A percentile compares a stretch with the other conserved stretches of the same genome.
Evolutionary conservation across 2,888 invertebrate species (phyloP).

Genomic region (Drosophila multiciliata): DNA sequence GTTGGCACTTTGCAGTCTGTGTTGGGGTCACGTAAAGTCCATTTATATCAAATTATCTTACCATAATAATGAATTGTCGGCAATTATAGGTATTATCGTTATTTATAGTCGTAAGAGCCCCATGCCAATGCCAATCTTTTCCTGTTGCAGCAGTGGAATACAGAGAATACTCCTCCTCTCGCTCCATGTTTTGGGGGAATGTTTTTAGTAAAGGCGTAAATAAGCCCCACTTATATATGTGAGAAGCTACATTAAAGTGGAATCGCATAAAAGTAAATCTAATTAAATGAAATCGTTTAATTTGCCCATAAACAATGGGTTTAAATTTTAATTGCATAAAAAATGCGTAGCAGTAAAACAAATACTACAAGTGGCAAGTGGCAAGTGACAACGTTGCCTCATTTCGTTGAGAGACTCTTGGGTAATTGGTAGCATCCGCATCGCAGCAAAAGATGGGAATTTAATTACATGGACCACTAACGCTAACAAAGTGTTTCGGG

Average conservation of each 20-base stretch:
- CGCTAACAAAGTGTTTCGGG: conserved; percentile 39
- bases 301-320: conserved; percentile 64
- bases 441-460: conserved; percentile 32
- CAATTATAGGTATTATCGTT: conserved; percentile 85
- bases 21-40: conserved; percentile 84
- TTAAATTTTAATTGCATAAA: conserved; percentile 63
- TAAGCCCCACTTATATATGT: conserved; percentile 53
- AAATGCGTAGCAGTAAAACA: conserved; percentile 38
- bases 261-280: conserved; percentile 75
- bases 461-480: conserved; percentile 59
- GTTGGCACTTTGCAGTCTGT: conserved; percentile 52
- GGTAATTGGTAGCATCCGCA: conserved; percentile 70
- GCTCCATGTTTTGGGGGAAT: neutral
- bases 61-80: conserved; percentile 85
- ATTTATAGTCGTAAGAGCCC: conserved; percentile 83
- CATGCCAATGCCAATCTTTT: conserved; percentile 49
- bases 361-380: conserved; percentile 21
- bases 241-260: conserved; percentile 39
- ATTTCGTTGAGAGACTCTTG: conserved; percentile 33
- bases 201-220: conserved; percentile 54
- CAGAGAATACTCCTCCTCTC: neutral
- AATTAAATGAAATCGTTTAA: conserved; percentile 74
- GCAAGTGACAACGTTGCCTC: conserved; percentile 46
- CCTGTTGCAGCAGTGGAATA: conserved; percentile 19
- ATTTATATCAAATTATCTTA: conserved; percentile 84